Conservation (phyloP, 2,888 invertebrate species). For the Caenorhabditis imperialis region DNA sequence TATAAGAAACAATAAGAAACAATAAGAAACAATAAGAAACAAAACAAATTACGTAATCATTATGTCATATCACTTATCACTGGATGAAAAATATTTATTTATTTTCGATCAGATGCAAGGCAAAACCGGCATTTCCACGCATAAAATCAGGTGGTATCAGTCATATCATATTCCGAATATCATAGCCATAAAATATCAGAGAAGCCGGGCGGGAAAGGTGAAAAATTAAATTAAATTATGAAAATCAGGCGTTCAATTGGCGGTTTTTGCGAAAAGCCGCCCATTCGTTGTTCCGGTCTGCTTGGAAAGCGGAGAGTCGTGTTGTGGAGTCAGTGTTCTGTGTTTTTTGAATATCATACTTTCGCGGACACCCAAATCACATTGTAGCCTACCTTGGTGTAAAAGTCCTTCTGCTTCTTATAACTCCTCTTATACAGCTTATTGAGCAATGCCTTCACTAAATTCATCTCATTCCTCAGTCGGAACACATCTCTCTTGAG, state of each 20-base stretch:
- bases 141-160: no score
- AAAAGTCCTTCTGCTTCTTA: conserved; percentile 40
- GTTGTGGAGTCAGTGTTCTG: conserved; percentile 6
- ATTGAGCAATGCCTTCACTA: conserved; percentile 46
- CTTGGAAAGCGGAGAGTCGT: conserved; percentile 30
- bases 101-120: no score
- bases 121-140: no score
- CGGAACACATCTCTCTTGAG: conserved; percentile 43
- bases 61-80: no score
- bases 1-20: no score
- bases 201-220: no score
- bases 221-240: no score
- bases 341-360: conserved; percentile 19
- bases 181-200: no score
- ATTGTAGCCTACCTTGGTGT: conserved; percentile 26
- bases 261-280: conserved; percentile 14
- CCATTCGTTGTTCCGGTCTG: conserved; percentile 22
- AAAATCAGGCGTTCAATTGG: no score
- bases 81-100: no score
- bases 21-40: background rate
- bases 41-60: background rate
- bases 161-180: no score
- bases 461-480: conserved; percentile 48
- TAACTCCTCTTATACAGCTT: conserved; percentile 45
- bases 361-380: no score